phyloP scores from a whole-genome alignment of 2,113 vertebrate genomes.

The Heterotilapia buettikoferi region DNA sequence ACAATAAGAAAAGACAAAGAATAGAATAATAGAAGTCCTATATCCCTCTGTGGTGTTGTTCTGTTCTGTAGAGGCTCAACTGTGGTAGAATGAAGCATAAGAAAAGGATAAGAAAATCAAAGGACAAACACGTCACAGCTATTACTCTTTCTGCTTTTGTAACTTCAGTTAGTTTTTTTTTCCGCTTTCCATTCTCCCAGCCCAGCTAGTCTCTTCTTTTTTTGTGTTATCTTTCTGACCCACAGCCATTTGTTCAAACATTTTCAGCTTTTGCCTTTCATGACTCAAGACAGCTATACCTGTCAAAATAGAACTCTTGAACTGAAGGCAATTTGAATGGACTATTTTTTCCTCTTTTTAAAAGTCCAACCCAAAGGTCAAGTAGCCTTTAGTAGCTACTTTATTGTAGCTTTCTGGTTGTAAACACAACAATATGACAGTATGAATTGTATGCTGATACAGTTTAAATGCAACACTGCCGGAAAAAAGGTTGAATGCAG shows the following conservation, averaged over 20 bases:
- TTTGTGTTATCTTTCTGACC: background rate
- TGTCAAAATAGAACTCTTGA: background rate
- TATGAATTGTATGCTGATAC: background rate
- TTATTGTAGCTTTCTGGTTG: background rate
- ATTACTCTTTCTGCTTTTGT: background rate
- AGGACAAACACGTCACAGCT: background rate
- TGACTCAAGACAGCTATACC: background rate
- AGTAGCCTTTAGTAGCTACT: background rate
- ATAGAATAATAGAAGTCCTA: background rate
- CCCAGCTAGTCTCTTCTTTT: background rate
- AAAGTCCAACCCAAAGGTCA: background rate
- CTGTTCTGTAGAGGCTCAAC: background rate
- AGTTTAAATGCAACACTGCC: background rate
- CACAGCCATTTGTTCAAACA: background rate
- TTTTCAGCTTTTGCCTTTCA: constrained; percentile 5
- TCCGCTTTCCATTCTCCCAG: background rate
- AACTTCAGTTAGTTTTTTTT: background rate
- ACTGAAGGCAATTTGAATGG: background rate
- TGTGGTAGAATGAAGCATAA: background rate
- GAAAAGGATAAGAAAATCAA: background rate
- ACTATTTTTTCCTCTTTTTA: background rate
- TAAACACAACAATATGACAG: background rate
- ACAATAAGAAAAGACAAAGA: background rate
- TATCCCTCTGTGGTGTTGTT: background rate
- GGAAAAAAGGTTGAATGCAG: background rate